These are phyloP conservation scores for Drosophila nigritarsus DNA, from an alignment of 2,888 invertebrate species.

Conservation along the genomic window DNA sequence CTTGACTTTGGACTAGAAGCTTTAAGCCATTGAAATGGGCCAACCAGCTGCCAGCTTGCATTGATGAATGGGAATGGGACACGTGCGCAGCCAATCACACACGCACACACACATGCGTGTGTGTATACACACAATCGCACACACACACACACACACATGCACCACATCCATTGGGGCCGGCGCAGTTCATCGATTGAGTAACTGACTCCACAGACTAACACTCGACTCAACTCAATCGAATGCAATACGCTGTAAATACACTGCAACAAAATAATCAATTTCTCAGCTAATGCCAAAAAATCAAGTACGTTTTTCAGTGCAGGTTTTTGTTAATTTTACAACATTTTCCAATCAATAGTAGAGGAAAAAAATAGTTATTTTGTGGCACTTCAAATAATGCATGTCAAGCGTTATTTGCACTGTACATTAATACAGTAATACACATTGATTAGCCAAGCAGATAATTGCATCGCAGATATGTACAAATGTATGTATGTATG, in stretches of 20 bases:
- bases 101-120: slow-evolving; percentile 2
- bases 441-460: slow-evolving; percentile 36
- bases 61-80: slow-evolving; percentile 50
- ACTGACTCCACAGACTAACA: slow-evolving; percentile 30
- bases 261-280: neutral
- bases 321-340: neutral
- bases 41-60: slow-evolving; percentile 18
- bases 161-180: slow-evolving; percentile 57
- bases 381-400: neutral
- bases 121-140: neutral
- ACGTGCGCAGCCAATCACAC: slow-evolving; percentile 51
- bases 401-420: neutral
- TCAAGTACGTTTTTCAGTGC: neutral
- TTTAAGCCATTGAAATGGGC: slow-evolving; percentile 27
- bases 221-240: slow-evolving; percentile 13
- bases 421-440: neutral
- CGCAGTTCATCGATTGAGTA: slow-evolving; percentile 70
- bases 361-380: neutral
- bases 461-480: slow-evolving; percentile 37
- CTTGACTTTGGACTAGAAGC: slow-evolving; percentile 48
- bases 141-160: slow-evolving; percentile 7
- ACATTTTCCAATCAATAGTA: neutral
- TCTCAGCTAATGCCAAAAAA: neutral
- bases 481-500: slow-evolving; percentile 2
- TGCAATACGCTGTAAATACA: slow-evolving; percentile 14